Conservation (phyloP, 2,113 vertebrate genomes). For the Aegithalos caudatus region DNA sequence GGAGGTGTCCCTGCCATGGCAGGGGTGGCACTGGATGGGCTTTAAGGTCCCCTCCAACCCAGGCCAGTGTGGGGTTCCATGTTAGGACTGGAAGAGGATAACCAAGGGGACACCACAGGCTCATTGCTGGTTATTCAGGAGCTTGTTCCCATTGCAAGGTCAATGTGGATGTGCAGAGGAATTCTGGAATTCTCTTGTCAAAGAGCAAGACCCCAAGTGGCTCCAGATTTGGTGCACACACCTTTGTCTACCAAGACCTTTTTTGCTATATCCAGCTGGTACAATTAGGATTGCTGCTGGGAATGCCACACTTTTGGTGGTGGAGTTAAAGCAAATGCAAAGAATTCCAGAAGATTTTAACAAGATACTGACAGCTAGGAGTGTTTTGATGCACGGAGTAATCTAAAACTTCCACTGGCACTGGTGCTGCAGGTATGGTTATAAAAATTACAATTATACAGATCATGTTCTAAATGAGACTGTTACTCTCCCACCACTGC, state of each 20-base stretch:
- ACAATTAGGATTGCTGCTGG: not conserved
- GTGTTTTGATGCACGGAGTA: not conserved
- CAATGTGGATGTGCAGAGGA: rapidly evolving
- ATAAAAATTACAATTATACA: not conserved
- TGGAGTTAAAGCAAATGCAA: not conserved
- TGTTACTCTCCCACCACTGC: not conserved
- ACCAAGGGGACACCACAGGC: not conserved
- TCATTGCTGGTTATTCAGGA: not conserved
- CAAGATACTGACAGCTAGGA: not conserved
- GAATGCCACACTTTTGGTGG: not conserved
- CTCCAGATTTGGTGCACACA: not conserved
- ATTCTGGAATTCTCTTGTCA: not conserved
- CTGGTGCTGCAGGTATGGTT: not conserved
- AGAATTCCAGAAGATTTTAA: not conserved
- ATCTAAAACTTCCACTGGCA: not conserved
- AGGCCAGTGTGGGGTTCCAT: not conserved
- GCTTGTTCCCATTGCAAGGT: not conserved
- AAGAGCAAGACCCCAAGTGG: not conserved
- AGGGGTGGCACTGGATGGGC: rapidly evolving
- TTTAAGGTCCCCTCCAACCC: not conserved
- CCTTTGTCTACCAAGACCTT: not conserved
- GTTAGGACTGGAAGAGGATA: not conserved
- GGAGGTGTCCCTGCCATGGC: not conserved
- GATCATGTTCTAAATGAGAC: not conserved
- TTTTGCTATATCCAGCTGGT: not conserved